phyloP scores from a whole-genome alignment of 1,140 invertebrate species.

The Dendroctonus ponderosae region DNA sequence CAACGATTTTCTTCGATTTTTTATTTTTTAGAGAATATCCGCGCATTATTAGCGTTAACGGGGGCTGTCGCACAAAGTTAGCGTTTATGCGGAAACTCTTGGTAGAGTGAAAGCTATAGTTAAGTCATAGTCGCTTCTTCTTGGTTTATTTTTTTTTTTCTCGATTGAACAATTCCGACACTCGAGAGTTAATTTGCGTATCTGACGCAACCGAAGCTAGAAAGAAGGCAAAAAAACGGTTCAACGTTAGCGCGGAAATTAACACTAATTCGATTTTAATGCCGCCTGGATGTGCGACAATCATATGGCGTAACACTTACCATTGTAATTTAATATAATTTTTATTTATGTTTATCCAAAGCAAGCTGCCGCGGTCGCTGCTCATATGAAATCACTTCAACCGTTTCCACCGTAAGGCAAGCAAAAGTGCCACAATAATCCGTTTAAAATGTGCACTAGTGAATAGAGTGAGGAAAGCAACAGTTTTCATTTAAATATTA shows the following conservation, averaged over 20 bases:
- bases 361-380: slow-evolving; percentile 19
- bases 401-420: slow-evolving; percentile 16
- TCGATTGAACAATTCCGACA: slow-evolving; percentile 6
- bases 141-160: slow-evolving; percentile 12
- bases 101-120: slow-evolving; percentile 14
- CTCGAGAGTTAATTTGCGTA: slow-evolving; percentile 32
- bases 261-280: slow-evolving; percentile 42
- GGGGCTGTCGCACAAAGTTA: background rate
- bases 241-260: slow-evolving; percentile 27
- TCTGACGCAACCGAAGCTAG: slow-evolving; percentile 25
- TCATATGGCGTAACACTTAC: slow-evolving; percentile 39
- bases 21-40: no score
- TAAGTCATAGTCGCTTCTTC: slow-evolving; percentile 11
- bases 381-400: slow-evolving; percentile 16
- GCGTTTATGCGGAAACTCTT: slow-evolving; percentile 12
- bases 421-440: background rate
- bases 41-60: no score
- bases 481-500: no score
- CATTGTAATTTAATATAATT: slow-evolving; percentile 42
- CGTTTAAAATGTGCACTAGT: slow-evolving; percentile 2
- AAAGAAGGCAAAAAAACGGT: slow-evolving; percentile 20
- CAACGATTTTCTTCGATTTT: no score
- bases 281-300: slow-evolving; percentile 37
- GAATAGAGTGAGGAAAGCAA: no score
- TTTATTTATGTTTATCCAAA: slow-evolving; percentile 37